Percentiles rank a stretch among this genome's conserved stretches.
phyloP scores from a whole-genome alignment of 2,797 vertebrate genomes.

The Picus viridis region DNA sequence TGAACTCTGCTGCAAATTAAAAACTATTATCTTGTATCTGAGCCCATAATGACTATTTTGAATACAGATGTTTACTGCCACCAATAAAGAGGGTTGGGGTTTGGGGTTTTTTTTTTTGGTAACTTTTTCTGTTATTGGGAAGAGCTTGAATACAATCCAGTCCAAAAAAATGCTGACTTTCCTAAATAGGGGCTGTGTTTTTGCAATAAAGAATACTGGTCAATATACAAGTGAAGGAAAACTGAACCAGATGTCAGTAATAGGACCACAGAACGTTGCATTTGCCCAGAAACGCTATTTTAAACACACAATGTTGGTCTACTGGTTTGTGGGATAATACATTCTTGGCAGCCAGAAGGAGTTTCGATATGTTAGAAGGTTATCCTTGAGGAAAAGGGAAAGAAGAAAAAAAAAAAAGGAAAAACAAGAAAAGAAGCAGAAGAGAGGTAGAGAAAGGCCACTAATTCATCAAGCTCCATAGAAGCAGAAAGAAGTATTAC shows the following conservation, averaged over 20 bases:
- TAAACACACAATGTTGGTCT: slow-evolving; percentile 83
- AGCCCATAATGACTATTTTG: slow-evolving; percentile 60
- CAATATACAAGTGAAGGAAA: slow-evolving; percentile 84
- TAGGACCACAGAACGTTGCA: slow-evolving; percentile 81
- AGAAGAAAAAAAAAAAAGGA: not conserved
- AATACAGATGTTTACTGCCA: slow-evolving; percentile 57
- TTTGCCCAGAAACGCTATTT: slow-evolving; percentile 85
- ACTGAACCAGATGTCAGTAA: slow-evolving; percentile 83
- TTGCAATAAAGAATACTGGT: slow-evolving; percentile 84
- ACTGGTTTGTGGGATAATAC: slow-evolving; percentile 80
- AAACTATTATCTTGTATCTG: slow-evolving; percentile 50
- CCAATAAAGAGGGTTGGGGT: slow-evolving; percentile 24
- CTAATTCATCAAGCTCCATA: slow-evolving; percentile 31
- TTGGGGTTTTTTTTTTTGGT: slow-evolving; percentile 63
- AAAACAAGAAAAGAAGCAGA: not conserved
- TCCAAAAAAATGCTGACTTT: slow-evolving; percentile 77
- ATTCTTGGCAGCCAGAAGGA: slow-evolving; percentile 78
- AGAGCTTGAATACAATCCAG: slow-evolving; percentile 76
- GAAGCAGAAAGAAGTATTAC: not conserved
- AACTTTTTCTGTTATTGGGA: slow-evolving; percentile 73
- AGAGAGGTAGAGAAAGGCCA: not conserved
- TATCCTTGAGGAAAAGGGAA: slow-evolving; percentile 42
- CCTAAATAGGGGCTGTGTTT: slow-evolving; percentile 78
- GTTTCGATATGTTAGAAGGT: slow-evolving; percentile 78
- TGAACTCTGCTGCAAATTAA: slow-evolving; percentile 41